Percentiles rank a stretch among this genome's conserved stretches.
Evolutionary conservation across 2,888 invertebrate genomes (phyloP).

Genomic region (Galeruca laticollis): DNA sequence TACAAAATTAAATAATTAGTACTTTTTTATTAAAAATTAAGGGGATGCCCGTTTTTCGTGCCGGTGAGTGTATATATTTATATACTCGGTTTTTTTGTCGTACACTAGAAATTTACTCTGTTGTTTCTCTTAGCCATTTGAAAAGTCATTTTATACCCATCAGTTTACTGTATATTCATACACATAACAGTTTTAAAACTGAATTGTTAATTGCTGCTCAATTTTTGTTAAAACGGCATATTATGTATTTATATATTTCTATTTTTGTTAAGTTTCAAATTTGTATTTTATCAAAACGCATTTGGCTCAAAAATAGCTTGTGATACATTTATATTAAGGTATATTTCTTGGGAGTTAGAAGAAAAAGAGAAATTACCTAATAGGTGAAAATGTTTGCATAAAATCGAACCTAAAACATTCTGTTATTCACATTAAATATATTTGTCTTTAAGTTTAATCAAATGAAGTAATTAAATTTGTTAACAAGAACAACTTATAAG

Average conservation of each 20-base stretch:
- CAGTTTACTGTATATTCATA: background rate
- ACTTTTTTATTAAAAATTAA: too few relatives aligned
- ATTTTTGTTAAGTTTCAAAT: background rate
- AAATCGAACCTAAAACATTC: too few relatives aligned
- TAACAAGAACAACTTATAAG: too few relatives aligned
- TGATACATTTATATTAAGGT: background rate
- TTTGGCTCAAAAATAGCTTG: background rate
- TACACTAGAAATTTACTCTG: slow-evolving; percentile 39
- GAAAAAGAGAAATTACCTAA: too few relatives aligned
- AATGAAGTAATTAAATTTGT: too few relatives aligned
- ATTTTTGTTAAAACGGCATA: background rate
- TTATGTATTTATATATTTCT: background rate
- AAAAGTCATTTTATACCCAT: slow-evolving; percentile 20
- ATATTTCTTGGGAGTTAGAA: too few relatives aligned
- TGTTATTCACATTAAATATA: too few relatives aligned
- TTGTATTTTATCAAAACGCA: background rate
- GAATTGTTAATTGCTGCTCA: background rate
- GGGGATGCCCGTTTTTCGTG: too few relatives aligned
- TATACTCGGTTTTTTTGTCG: slow-evolving; percentile 39
- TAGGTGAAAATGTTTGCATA: too few relatives aligned
- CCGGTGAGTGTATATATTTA: slow-evolving; percentile 1
- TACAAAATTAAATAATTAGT: too few relatives aligned
- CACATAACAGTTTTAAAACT: background rate
- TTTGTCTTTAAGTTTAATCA: too few relatives aligned
- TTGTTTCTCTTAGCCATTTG: slow-evolving; percentile 31